Base-by-base conservation (phyloP, 2,113 vertebrate genomes). In the Scomber japonicus region DNA sequence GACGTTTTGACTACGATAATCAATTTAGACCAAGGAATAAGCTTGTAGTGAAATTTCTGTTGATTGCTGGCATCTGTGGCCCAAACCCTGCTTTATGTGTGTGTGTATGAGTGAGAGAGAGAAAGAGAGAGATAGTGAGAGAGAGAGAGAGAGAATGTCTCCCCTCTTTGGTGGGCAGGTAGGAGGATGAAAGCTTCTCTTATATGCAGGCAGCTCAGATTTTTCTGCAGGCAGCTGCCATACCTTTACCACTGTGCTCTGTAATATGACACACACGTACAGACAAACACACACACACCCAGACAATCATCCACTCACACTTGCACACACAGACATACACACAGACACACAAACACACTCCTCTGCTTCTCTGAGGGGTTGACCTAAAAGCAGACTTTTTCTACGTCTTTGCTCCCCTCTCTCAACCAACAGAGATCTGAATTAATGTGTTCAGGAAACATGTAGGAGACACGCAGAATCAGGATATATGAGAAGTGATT, bases 121-220 rank as follows among this genome's bases (percentile, higher is more conserved):
- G 50, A 60, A 10, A 59, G n/a, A 61, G 21, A 45, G 53, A n/a
- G 64, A 44, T 19, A 12, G 57, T 54, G 13, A 59, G n/a, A 56
- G 21, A 45, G 53, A n/a, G 57, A 11, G 16, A 31, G 48, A 24
- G 75, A 10, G 60, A 51, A 54, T 55, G 50, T 44, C 51, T 74
- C 78, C 59, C 49, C 65, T 82, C 75, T 82, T 86, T 78, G 78
- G 82, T 86, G 78, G 81, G 77, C 76, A 85, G 82, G 92, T 90
- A 88, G 85, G 87, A 91, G 90, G 88, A 93, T 93, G 84, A 93
- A 92, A 93, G 91, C 85, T 62, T 88, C 78, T 73, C 75, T 85
- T 76, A 84, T 80, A 92, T 88, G 80, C 78, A 91, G 84, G 82
- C 81, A 75, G 88, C 62, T 89, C 80, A 81, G 75, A 78, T 88